Percentiles rank a stretch among this genome's conserved stretches.
These are phyloP conservation scores for Diadema setosum DNA, from an alignment of 35 echinoderm and acorn worm genomes.

Conservation along the genomic window DNA sequence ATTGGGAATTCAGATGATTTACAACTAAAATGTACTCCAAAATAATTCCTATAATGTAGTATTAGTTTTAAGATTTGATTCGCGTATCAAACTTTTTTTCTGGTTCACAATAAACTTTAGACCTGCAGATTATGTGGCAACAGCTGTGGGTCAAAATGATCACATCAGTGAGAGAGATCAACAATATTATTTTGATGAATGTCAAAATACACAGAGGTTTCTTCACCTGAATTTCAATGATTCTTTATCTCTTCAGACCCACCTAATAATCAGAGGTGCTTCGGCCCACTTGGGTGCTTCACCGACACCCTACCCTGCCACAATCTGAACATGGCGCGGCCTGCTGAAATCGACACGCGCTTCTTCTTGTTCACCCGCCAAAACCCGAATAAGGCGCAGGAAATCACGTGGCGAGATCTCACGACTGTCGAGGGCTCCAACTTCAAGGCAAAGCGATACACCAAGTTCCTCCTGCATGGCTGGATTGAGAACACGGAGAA, in stretches of 20 bases:
- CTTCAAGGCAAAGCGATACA: background rate
- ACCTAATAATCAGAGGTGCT: background rate
- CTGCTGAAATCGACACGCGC: slow-evolving; percentile 29
- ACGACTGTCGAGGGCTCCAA: background rate
- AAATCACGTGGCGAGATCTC: background rate
- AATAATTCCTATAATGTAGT: too few species aligned
- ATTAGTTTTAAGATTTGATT: too few species aligned
- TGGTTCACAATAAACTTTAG: too few species aligned
- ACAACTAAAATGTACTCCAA: too few species aligned
- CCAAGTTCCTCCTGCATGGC: slow-evolving; percentile 39
- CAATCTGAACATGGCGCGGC: background rate
- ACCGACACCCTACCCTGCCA: slow-evolving; percentile 26
- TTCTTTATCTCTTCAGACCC: background rate
- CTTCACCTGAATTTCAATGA: too few species aligned
- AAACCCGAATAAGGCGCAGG: background rate
- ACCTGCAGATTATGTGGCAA: too few species aligned
- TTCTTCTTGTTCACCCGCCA: slow-evolving; percentile 30
- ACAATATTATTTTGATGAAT: too few species aligned
- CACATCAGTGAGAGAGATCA: too few species aligned
- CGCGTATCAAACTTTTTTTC: too few species aligned
- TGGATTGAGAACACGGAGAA: slow-evolving; percentile 16
- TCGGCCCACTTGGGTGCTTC: slow-evolving; percentile 24
- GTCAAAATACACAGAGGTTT: too few species aligned
- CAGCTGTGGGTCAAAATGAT: too few species aligned
- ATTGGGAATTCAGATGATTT: too few species aligned